Base-by-base conservation (phyloP, 2,797 vertebrate genomes). In the Emydoidea blandingii region DNA sequence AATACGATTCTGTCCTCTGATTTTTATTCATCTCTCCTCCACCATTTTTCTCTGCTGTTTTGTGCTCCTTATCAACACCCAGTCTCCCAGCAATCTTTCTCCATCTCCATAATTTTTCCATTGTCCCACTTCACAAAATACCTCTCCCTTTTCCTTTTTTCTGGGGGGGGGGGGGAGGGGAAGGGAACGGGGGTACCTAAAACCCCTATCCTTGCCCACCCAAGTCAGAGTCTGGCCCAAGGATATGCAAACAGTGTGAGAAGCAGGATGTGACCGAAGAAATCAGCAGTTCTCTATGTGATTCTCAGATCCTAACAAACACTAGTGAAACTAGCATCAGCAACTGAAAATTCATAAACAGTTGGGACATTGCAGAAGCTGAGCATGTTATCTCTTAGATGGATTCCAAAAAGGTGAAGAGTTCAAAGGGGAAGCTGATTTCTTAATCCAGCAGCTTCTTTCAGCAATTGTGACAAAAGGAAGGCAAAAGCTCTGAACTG, bases 361-460 rank as follows among this genome's bases (percentile, higher is more conserved):
- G 53, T 74, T 84, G 74, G 37, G 78, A 85, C 93, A 94, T 91
- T 89, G 49, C 87, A 76, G 49, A 72, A 72, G 37, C 41, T 25
- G 21, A 72, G 41, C 19, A 72, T 23, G 68, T 72, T 41, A 37
- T 41, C 19, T 49, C 44, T 49, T 9, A 76, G 3, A n/a, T 4
- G 79, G 83, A 50, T 91, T 94, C 84, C 84, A 62, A 4, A 12
- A 86, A 92, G 94, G 95, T 92, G 78, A 94, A 65, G 90, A 96
- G 94, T 94, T 96, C 87, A 94, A 91, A 91, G 93, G 83, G 80
- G 92, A 96, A 95, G 49, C 86, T 93, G 88, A 2, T 92, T 96
- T 94, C 91, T 92, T 90, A 91, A 90, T 94, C 91, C 91, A 95
- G 79, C 85, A 94, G 81, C 54, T 21, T 95, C 79, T 93, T 94